A percentile compares a stretch with the other conserved stretches of the same genome.
Evolutionary conservation across 2,113 vertebrate genomes (phyloP).

Genomic region (Mesoclemmys tuberculata): DNA sequence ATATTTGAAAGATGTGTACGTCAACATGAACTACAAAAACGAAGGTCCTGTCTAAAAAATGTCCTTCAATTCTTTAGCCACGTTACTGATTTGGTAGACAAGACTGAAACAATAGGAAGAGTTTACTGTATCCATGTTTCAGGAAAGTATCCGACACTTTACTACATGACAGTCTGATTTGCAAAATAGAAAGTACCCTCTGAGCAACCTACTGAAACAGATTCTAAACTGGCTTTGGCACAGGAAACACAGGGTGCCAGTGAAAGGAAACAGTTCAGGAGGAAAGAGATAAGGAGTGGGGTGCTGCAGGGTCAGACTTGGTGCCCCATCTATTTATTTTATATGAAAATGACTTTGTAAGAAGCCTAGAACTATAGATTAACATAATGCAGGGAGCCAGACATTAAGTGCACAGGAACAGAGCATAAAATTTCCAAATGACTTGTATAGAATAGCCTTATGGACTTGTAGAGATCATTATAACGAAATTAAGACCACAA

Average conservation of each 20-base stretch:
- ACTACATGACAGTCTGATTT: neutral
- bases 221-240: neutral
- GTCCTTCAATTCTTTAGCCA: constrained; percentile 63
- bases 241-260: neutral
- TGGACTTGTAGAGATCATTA: neutral
- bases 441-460: neutral
- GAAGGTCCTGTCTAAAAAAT: constrained; percentile 63
- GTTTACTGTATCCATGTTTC: constrained; percentile 24
- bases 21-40: constrained; percentile 57
- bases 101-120: constrained; percentile 61
- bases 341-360: neutral
- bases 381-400: neutral
- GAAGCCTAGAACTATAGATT: neutral
- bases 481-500: neutral
- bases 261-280: neutral
- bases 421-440: fast-evolving
- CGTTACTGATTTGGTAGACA: constrained; percentile 52
- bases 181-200: neutral
- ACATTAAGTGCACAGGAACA: fast-evolving
- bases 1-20: constrained; percentile 14
- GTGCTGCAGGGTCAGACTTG: neutral
- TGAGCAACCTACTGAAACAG: fast-evolving
- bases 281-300: constrained; percentile 4
- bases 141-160: constrained; percentile 39
- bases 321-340: neutral